phyloP scores from a whole-genome alignment of 2,113 vertebrate species.

The Narcine bancroftii region DNA sequence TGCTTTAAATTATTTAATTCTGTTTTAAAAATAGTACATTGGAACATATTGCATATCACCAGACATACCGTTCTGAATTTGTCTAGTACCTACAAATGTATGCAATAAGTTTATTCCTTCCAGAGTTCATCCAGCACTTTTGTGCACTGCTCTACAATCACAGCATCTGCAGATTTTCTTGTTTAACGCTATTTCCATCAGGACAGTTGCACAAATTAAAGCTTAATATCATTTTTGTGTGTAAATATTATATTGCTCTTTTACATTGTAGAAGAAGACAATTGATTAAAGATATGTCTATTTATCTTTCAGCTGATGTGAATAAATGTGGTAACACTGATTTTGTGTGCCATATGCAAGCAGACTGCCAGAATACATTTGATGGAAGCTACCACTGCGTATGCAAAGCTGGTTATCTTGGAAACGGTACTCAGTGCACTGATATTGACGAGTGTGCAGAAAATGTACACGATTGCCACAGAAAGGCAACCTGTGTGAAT shows the following conservation, averaged over 20 bases:
- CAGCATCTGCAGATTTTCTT: too few species aligned
- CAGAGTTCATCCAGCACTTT: too few species aligned
- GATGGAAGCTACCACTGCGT: slow-evolving; percentile 47
- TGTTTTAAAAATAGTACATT: not conserved
- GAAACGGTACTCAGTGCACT: slow-evolving; percentile 51
- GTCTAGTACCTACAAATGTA: not conserved
- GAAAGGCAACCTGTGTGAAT: slow-evolving; percentile 55
- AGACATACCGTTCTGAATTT: not conserved
- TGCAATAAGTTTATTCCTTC: not conserved
- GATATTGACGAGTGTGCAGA: slow-evolving; percentile 61
- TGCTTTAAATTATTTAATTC: not conserved
- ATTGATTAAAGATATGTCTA: not conserved
- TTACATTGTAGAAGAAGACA: not conserved
- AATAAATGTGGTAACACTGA: slow-evolving; percentile 51
- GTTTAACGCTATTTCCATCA: not conserved
- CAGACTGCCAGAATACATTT: slow-evolving; percentile 53
- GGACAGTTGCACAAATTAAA: not conserved
- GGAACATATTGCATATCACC: not conserved
- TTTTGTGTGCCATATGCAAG: slow-evolving; percentile 50
- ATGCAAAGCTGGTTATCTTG: slow-evolving; percentile 56
- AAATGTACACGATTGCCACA: slow-evolving; percentile 51
- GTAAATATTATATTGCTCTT: not conserved
- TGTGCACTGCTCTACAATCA: too few species aligned
- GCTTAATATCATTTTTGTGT: too few species aligned
- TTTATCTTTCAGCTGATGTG: slow-evolving; percentile 46